Percentiles rank a stretch among this genome's conserved stretches.
Evolutionary conservation across 2,113 vertebrate genomes (phyloP).

Genomic region (Alectura lathami): DNA sequence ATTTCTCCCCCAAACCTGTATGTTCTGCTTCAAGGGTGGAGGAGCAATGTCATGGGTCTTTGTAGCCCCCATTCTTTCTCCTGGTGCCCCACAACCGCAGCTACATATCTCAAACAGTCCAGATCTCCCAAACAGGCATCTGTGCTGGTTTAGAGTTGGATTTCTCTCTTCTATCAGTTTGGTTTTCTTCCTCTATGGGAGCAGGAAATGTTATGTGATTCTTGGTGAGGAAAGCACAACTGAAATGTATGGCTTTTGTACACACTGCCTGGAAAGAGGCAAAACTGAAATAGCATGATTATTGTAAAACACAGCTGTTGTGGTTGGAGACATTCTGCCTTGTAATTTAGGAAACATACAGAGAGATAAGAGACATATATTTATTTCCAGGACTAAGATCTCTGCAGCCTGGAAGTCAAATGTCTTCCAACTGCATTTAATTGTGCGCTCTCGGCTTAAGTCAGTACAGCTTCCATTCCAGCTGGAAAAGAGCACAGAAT

Average conservation of each 20-base stretch:
- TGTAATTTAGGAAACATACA: background rate
- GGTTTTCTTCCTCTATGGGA: background rate
- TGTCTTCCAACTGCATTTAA: background rate
- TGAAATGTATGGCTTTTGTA: background rate
- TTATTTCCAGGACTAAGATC: background rate
- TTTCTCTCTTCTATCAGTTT: background rate
- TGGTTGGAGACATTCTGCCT: background rate
- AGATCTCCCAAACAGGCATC: background rate
- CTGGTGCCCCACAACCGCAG: background rate
- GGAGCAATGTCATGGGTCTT: background rate
- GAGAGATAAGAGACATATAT: background rate
- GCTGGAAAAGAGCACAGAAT: background rate
- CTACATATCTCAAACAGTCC: background rate
- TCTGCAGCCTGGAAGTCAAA: background rate
- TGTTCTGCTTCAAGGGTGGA: accelerated
- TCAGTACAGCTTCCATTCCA: background rate
- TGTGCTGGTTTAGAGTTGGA: background rate
- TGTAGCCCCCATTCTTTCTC: background rate
- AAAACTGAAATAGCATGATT: background rate
- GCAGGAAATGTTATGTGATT: background rate
- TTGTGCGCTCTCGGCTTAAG: background rate
- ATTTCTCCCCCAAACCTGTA: accelerated
- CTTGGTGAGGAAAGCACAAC: background rate
- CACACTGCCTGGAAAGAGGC: background rate
- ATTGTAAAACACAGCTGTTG: background rate